Evolutionary conservation across 2,888 invertebrate species (phyloP).

Genomic region (Lycia hirtaria): DNA sequence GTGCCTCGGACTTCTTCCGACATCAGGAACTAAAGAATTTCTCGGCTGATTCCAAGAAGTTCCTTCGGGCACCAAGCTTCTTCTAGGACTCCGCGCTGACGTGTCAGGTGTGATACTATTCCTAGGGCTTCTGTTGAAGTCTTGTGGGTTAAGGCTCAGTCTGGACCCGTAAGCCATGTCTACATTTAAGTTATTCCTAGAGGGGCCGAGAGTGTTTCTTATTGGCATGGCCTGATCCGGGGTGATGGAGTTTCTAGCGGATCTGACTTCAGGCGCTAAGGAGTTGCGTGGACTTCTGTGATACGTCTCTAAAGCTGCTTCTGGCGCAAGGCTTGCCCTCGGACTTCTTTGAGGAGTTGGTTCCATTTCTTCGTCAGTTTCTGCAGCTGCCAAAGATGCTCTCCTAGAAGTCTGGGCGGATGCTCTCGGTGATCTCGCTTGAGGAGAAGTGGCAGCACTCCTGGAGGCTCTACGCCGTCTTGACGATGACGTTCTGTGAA

Average conservation of each 20-base stretch:
- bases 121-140: slow-evolving; percentile 80
- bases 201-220: slow-evolving; percentile 83
- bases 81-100: slow-evolving; percentile 84
- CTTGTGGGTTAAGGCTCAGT: slow-evolving; percentile 85
- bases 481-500: slow-evolving; percentile 88
- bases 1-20: slow-evolving; percentile 86
- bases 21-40: slow-evolving; percentile 85
- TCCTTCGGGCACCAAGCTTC: slow-evolving; percentile 86
- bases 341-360: slow-evolving; percentile 80
- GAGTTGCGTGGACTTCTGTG: slow-evolving; percentile 85
- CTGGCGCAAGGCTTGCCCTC: slow-evolving; percentile 86
- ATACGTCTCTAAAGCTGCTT: slow-evolving; percentile 78
- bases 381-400: slow-evolving; percentile 87
- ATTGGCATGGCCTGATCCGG: slow-evolving; percentile 85
- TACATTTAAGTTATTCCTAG: slow-evolving; percentile 87
- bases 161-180: slow-evolving; percentile 83
- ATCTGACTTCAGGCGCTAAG: slow-evolving; percentile 83
- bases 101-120: slow-evolving; percentile 80
- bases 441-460: slow-evolving; percentile 88
- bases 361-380: slow-evolving; percentile 86
- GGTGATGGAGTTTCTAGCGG: slow-evolving; percentile 87
- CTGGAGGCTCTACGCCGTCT: slow-evolving; percentile 88
- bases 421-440: slow-evolving; percentile 81
- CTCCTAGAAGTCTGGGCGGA: slow-evolving; percentile 78
- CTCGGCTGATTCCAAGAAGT: slow-evolving; percentile 84